phyloP scores from a whole-genome alignment of 2,113 vertebrate species.

The Bagarius yarrelli region DNA sequence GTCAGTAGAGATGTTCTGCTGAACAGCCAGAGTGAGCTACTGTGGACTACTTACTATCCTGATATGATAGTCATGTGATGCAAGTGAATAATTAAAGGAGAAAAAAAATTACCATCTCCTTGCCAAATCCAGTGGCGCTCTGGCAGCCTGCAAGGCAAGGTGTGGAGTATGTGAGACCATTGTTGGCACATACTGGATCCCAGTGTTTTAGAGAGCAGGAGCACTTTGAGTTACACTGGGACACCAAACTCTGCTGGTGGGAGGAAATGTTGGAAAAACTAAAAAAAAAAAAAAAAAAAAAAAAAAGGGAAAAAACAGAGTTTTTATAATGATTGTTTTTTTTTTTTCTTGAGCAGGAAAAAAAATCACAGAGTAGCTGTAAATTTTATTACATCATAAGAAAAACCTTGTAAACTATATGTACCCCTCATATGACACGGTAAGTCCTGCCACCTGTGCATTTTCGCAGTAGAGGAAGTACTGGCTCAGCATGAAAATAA shows the following conservation, averaged over 20 bases:
- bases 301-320: neutral
- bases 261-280: conserved; percentile 69
- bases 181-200: conserved; percentile 90
- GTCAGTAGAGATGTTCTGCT: no score
- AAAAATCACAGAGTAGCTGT: neutral
- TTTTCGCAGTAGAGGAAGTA: conserved; percentile 82
- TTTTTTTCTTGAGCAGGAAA: no score
- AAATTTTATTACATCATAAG: neutral
- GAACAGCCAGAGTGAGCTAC: no score
- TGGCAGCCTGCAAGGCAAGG: conserved; percentile 90
- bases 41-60: no score
- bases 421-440: conserved; percentile 84
- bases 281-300: no score
- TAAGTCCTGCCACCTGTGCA: conserved; percentile 83
- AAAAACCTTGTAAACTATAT: conserved; percentile 1
- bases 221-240: conserved; percentile 85
- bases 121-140: conserved; percentile 70
- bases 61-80: neutral
- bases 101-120: conserved; percentile 72
- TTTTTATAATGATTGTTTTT: no score
- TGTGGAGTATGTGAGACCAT: conserved; percentile 86
- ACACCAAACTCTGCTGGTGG: conserved; percentile 71
- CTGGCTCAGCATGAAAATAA: conserved; percentile 71
- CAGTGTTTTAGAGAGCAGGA: conserved; percentile 82
- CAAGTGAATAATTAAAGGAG: neutral